Conservation (phyloP, 2,113 vertebrate genomes). For the Brachirus orientalis region DNA sequence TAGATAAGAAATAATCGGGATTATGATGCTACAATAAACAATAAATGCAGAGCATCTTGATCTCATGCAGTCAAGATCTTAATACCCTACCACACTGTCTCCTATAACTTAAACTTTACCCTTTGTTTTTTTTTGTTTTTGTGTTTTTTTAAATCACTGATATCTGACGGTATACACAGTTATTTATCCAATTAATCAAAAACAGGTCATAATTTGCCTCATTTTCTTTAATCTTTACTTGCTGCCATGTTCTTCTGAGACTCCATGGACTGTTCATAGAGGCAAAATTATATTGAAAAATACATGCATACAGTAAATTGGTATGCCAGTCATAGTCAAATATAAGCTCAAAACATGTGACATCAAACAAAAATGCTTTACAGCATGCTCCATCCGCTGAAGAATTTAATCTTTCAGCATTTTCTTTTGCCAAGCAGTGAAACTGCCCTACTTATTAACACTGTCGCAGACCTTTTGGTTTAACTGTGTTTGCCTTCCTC, state of each 20-base stretch:
- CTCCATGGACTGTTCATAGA: constrained; percentile 8
- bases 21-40: neutral
- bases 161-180: neutral
- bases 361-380: constrained; percentile 29
- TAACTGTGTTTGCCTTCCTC: constrained; percentile 13
- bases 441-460: constrained; percentile 49
- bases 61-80: neutral
- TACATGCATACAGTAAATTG: constrained; percentile 23
- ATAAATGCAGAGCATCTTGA: neutral
- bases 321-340: constrained; percentile 30
- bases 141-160: no score
- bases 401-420: constrained; percentile 49
- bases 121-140: no score
- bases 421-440: constrained; percentile 29
- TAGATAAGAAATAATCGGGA: neutral
- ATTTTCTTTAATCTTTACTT: constrained; percentile 3
- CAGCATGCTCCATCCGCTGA: constrained; percentile 39
- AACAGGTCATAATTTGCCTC: neutral
- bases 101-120: no score
- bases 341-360: constrained; percentile 26
- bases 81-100: neutral
- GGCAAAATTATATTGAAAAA: constrained; percentile 26
- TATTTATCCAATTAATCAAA: neutral
- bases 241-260: constrained; percentile 6
- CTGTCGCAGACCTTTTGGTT: constrained; percentile 37